These are phyloP conservation scores for Auanema freiburgensis DNA, from an alignment of 2,888 invertebrate genomes.

Conservation along the genomic window DNA sequence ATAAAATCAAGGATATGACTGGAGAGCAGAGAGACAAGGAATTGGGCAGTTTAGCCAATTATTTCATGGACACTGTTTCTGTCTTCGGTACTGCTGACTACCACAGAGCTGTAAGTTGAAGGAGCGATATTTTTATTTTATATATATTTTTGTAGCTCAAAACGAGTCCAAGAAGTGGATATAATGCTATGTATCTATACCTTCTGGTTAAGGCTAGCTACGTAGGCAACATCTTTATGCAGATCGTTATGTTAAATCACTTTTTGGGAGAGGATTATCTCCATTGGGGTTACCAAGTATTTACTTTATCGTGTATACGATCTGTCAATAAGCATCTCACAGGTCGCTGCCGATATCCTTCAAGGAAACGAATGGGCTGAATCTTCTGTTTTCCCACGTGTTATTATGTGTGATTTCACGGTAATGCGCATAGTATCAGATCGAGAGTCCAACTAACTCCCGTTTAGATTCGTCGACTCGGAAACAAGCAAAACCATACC, in stretches of 20 bases:
- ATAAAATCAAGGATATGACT: slow-evolving; percentile 22
- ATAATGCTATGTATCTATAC: slow-evolving; percentile 63
- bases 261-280: slow-evolving; percentile 64
- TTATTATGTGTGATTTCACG: slow-evolving; percentile 65
- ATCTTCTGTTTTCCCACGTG: slow-evolving; percentile 66
- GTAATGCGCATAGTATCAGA: slow-evolving; percentile 21
- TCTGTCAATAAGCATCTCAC: slow-evolving; percentile 7
- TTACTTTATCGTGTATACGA: slow-evolving; percentile 10
- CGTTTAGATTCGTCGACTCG: slow-evolving; percentile 40
- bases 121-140: background rate
- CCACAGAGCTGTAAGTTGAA: slow-evolving; percentile 1
- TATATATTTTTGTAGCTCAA: slow-evolving; percentile 17
- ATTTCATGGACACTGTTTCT: slow-evolving; percentile 45
- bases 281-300: slow-evolving; percentile 45
- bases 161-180: slow-evolving; percentile 36
- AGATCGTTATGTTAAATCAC: slow-evolving; percentile 65
- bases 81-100: slow-evolving; percentile 26
- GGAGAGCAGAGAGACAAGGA: slow-evolving; percentile 49
- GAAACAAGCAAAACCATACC: slow-evolving; percentile 47
- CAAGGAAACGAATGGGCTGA: slow-evolving; percentile 63
- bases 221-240: slow-evolving; percentile 65
- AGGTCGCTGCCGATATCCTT: slow-evolving; percentile 38
- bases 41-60: slow-evolving; percentile 31
- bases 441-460: background rate
- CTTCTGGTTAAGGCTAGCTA: slow-evolving; percentile 65